A percentile compares a stretch with the other conserved stretches of the same genome.
Conservation (phyloP, 2,113 vertebrate genomes). For the Dolichallabes microphthalmus region DNA sequence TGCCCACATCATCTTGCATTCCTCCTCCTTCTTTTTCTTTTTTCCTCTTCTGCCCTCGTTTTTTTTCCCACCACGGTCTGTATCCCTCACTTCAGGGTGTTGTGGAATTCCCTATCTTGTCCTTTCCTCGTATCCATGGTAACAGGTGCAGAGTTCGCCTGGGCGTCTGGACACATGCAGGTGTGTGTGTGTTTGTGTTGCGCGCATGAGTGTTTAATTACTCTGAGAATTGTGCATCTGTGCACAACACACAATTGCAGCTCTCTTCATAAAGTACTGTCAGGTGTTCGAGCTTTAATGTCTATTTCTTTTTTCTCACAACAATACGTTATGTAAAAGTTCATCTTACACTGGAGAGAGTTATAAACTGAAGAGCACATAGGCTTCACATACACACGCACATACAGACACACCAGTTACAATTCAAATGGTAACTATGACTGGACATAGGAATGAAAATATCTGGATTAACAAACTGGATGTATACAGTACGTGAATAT, state of each 20-base stretch:
- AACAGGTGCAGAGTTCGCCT: constrained; percentile 47
- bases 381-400: not conserved
- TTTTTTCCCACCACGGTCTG: constrained; percentile 10
- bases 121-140: constrained; percentile 40
- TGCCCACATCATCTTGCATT: constrained; percentile 17
- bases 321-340: not conserved
- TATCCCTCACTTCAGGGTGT: constrained; percentile 19
- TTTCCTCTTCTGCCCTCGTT: not conserved
- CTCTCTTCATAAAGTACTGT: not conserved
- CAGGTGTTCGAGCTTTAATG: not conserved
- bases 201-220: constrained; percentile 22
- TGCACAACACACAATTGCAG: not conserved
- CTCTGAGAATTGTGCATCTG: constrained; percentile 13
- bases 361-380: not conserved
- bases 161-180: constrained; percentile 26
- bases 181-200: constrained; percentile 33
- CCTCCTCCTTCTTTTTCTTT: not conserved
- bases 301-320: not conserved
- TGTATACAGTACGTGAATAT: not conserved
- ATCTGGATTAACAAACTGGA: not conserved
- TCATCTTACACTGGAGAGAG: too few species aligned
- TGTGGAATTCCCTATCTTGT: constrained; percentile 43
- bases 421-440: not conserved
- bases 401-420: not conserved
- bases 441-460: not conserved